These are phyloP conservation scores for Zootoca vivipara DNA, from an alignment of 2,113 vertebrate genomes.

Conservation along the genomic window DNA sequence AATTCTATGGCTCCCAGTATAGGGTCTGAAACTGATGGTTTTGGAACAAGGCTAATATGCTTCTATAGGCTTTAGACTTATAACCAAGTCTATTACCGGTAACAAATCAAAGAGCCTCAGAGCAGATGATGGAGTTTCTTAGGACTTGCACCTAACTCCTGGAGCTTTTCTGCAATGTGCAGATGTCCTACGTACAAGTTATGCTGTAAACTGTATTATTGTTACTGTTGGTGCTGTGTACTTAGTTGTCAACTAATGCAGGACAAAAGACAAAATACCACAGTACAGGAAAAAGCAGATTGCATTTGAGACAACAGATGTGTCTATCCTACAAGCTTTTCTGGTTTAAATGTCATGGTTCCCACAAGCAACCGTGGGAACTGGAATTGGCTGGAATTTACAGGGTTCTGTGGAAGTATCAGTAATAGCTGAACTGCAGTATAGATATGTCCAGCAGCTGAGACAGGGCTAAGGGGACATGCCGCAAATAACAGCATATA, in stretches of 20 bases:
- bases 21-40: neutral
- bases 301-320: neutral
- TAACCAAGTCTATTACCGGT: neutral
- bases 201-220: neutral
- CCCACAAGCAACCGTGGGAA: neutral
- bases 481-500: neutral
- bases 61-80: neutral
- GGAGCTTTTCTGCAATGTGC: neutral
- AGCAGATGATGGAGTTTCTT: neutral
- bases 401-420: neutral
- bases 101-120: neutral
- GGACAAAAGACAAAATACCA: neutral
- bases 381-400: too few relatives aligned
- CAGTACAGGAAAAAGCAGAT: neutral
- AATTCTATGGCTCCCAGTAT: neutral
- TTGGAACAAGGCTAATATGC: neutral
- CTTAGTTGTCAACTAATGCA: neutral
- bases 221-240: neutral
- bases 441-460: neutral
- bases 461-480: neutral
- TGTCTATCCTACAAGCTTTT: neutral
- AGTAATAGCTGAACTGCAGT: neutral
- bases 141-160: neutral
- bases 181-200: neutral
- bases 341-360: neutral